Percentiles rank a stretch among this genome's conserved stretches.
phyloP scores from a whole-genome alignment of 2,113 vertebrate genomes.

The Phaethornis superciliosus region DNA sequence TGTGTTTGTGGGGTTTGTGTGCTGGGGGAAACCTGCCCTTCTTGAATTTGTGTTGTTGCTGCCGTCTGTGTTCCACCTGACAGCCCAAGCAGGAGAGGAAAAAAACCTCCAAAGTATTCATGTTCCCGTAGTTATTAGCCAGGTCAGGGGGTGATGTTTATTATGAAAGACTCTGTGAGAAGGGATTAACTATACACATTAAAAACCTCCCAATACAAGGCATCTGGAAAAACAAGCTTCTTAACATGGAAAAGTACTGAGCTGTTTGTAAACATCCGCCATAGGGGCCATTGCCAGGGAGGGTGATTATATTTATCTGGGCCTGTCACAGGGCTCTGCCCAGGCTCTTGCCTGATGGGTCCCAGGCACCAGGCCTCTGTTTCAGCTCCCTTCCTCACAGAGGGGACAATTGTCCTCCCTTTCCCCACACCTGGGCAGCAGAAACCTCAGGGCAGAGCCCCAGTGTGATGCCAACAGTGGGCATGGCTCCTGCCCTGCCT shows the following conservation, averaged over 20 bases:
- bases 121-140: slow-evolving; percentile 46
- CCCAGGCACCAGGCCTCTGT: neutral
- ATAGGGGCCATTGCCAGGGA: slow-evolving; percentile 46
- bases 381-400: neutral
- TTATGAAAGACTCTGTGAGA: slow-evolving; percentile 69
- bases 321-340: slow-evolving; percentile 49
- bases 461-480: rapidly evolving
- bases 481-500: neutral
- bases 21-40: neutral
- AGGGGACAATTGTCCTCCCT: neutral
- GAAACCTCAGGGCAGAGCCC: neutral
- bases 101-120: slow-evolving; percentile 15
- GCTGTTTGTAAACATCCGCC: slow-evolving; percentile 67
- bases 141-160: slow-evolving; percentile 68
- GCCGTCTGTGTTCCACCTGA: neutral
- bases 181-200: slow-evolving; percentile 63
- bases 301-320: slow-evolving; percentile 51
- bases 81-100: neutral
- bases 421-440: neutral
- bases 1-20: too few relatives aligned
- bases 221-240: slow-evolving; percentile 73
- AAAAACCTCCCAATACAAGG: slow-evolving; percentile 51
- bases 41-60: neutral
- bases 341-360: neutral
- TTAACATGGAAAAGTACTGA: slow-evolving; percentile 69